These are phyloP conservation scores for Palythoa grandiflora DNA, from an alignment of 92 coral and sea anemone species.

Conservation along the genomic window DNA sequence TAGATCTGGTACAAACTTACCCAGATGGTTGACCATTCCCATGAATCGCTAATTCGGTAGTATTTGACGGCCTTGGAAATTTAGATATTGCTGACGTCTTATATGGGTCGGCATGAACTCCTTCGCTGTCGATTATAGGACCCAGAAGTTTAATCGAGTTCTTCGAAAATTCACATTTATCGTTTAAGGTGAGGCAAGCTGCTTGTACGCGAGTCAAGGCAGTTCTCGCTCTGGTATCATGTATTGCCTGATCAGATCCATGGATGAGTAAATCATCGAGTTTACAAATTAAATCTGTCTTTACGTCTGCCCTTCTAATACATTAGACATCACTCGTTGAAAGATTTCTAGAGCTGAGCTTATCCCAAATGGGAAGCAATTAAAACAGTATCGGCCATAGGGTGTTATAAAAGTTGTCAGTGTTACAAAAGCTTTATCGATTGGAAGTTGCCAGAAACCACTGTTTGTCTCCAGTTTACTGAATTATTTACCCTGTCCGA, in stretches of 20 bases:
- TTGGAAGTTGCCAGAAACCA: too few species aligned
- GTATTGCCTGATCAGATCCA: not conserved
- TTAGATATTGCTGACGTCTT: conserved; percentile 65
- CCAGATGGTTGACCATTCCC: conserved; percentile 78
- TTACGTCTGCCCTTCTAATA: too few species aligned
- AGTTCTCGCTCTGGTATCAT: conserved; percentile 41
- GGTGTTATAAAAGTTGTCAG: too few species aligned
- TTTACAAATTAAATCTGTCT: too few species aligned
- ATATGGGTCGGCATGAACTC: conserved; percentile 63
- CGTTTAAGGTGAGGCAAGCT: conserved; percentile 62
- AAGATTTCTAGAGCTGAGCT: too few species aligned
- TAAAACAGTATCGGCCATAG: too few species aligned
- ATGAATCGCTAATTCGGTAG: conserved; percentile 59
- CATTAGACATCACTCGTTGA: too few species aligned
- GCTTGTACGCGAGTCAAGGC: conserved; percentile 43
- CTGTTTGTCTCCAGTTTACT: too few species aligned
- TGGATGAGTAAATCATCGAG: too few species aligned
- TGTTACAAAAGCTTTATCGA: too few species aligned
- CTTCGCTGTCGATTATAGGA: conserved; percentile 49
- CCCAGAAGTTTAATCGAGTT: conserved; percentile 52
- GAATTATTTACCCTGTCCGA: too few species aligned
- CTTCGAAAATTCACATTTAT: conserved; percentile 63
- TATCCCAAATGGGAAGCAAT: too few species aligned
- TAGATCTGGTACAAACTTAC: conserved; percentile 69
- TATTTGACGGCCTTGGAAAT: conserved; percentile 52